A percentile compares a stretch with the other conserved stretches of the same genome.
Conservation (phyloP, 92 coral and sea anemone species). For the Zoanthus gigantus region DNA sequence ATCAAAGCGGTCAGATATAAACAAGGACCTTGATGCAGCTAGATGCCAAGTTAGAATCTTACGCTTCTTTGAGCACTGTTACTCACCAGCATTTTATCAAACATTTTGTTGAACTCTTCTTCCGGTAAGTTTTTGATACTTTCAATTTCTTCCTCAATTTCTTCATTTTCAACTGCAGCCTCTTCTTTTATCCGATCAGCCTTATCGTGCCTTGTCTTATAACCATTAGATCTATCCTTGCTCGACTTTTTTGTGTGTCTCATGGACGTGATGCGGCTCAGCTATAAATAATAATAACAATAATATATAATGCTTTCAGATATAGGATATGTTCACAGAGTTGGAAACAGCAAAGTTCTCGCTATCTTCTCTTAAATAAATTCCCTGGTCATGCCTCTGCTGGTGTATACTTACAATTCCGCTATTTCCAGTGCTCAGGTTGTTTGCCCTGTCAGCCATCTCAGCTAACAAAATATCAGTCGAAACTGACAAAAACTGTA, state of each 20-base stretch:
- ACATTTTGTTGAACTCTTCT: conserved; percentile 44
- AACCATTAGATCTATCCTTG: conserved; percentile 40
- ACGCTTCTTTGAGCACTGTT: conserved; percentile 24
- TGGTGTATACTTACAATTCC: conserved; percentile 30
- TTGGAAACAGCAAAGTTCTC: background rate
- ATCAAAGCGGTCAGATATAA: conserved; percentile 19
- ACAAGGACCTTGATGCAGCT: conserved; percentile 25
- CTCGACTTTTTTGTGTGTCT: conserved; percentile 47
- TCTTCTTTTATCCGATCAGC: conserved; percentile 47
- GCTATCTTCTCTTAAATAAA: background rate
- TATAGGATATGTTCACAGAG: background rate
- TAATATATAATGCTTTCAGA: background rate
- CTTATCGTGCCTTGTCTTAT: conserved; percentile 31
- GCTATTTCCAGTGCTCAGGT: conserved; percentile 37
- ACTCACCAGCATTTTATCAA: conserved; percentile 51
- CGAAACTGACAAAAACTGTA: background rate
- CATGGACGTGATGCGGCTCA: conserved; percentile 47
- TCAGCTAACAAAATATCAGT: background rate
- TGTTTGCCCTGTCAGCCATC: conserved; percentile 34
- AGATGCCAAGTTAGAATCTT: background rate
- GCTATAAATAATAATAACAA: conserved; percentile 9
- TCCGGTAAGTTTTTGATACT: conserved; percentile 33
- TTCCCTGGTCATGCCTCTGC: background rate
- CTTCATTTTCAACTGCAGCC: conserved; percentile 30
- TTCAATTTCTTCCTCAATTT: conserved; percentile 42